A percentile compares a stretch with the other conserved stretches of the same genome.
Evolutionary conservation across 2,888 invertebrate genomes (phyloP).

Genomic region (Caenorhabditis imperialis): DNA sequence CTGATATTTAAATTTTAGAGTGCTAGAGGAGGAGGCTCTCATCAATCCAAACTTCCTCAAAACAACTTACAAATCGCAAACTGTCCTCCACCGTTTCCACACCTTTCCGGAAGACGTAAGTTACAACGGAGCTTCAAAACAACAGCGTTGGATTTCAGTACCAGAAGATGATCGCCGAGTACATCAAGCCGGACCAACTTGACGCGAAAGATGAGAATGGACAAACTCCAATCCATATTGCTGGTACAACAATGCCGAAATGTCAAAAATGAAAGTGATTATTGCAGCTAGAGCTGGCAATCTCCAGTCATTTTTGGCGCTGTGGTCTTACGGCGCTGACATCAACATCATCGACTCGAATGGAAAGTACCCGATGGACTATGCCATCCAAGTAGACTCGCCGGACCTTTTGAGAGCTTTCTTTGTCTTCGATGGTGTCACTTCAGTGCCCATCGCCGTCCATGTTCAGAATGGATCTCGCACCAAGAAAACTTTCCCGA

Average conservation of each 20-base stretch:
- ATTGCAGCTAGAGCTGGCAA: conserved; percentile 20
- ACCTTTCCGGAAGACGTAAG: conserved; percentile 1
- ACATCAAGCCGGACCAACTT: conserved; percentile 6
- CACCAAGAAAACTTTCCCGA: not conserved
- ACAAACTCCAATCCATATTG: conserved; percentile 43
- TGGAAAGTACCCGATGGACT: conserved; percentile 39
- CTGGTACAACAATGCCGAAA: not conserved
- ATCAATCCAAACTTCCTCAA: conserved; percentile 18
- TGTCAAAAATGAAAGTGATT: not conserved
- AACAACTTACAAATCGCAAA: conserved; percentile 1
- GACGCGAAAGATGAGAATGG: conserved; percentile 30
- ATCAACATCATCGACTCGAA: conserved; percentile 33
- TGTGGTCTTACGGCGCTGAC: conserved; percentile 29
- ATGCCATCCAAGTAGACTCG: conserved; percentile 30
- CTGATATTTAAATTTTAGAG: conserved; percentile 5
- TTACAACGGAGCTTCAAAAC: not conserved
- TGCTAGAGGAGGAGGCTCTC: not conserved
- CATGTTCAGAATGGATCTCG: too few species aligned
- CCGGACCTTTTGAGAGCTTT: conserved; percentile 24
- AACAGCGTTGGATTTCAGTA: conserved; percentile 2
- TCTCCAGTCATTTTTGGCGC: conserved; percentile 2
- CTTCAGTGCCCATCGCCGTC: not conserved
- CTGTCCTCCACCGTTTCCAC: conserved; percentile 16
- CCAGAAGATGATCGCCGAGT: conserved; percentile 7
- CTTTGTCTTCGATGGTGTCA: conserved; percentile 20